Evolutionary conservation across 2,888 invertebrate species (phyloP), one percentile per base, ranked within the genome.

Genomic region (Leptopterna dolabrata): DNA sequence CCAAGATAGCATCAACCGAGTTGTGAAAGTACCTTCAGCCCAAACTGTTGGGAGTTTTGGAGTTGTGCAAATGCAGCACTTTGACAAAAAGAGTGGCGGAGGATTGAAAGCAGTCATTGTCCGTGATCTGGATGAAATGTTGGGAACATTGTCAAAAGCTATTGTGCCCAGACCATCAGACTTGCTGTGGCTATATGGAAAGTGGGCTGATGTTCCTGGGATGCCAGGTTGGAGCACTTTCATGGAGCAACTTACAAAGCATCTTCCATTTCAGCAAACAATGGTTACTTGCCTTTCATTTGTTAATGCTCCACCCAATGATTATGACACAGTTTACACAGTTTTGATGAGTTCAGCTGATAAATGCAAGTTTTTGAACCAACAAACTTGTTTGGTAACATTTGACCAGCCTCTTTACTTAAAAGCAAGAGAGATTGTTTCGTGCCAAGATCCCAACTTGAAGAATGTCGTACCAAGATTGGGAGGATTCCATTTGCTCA

Each of bases 281-380:
- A 85, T 89, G 76, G 88, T 91, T 88, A 82, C 88, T 73, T 91
- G 89, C 90, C 88, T 91, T 45, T 91, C 91, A 73, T 92, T 92
- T 83, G 91, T 92, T 63, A 89, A 91, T 89, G 89, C 90, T 4
- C 80, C 80, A 11, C 80, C 80, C 4, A 43, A 6, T 11, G 43
- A 80, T 11, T 43, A 80, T 80, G 85, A 85, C 36, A 85, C 85
- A 6, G 29, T 73, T 7, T 76, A 41, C 19, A 81, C 85, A 9
- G 71, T 24, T 6, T 51, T 85, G n/a, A 9, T n/a, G n/a, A n/a
- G n/a, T n/a, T n/a, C n/a, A n/a, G n/a, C n/a, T n/a, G n/a, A n/a
- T n/a, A 85, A 16, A 43, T 9, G 7, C 13, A 2, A n/a, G 36
- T 19, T 13, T 81, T 81, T 30, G 81, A n/a, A 81, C 81, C 81